Evolutionary conservation across 2,888 invertebrate species (phyloP), one percentile per base, ranked within the genome.

Genomic region (Bedellia somnulentella): DNA sequence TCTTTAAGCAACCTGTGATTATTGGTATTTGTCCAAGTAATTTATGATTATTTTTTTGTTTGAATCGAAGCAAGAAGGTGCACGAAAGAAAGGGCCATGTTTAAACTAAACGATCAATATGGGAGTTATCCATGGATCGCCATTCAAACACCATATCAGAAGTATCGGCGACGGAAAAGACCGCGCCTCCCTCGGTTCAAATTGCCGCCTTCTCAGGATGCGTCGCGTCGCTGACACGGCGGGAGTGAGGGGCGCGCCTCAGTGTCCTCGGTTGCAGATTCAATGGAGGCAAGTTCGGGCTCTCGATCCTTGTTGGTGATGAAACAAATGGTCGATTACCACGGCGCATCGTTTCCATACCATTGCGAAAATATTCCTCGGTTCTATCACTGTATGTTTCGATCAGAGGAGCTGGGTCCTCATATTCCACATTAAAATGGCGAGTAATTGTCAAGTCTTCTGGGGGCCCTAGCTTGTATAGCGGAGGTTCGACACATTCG

Each of bases 361-460:
- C 75, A 29, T 52, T 64, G 2, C 67, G 47, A 44, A 79, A 66
- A 41, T 71, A 71, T 23, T 75, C 75, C 27, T 71, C 70, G 0
- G 64, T 63, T 32, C 71, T 49, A 18, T 75, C 75, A 35, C 84
- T 83, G 60, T 87, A 87, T 45, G 81, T 86, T 43, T 87, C 87
- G 50, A 86, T 86, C 30, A 86, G 52, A 1, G 87, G 84, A 1
- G 87, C 86, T 3, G 88, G 85, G 46, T 89, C 89, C 55, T 88
- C 89, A 52, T 86, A 86, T 42, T 91, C 90, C 29, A 87, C 87
- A 56, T 87, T 88, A 56, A 87, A 84, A 55, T 88, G 87, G 16
- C 86, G 84, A 32, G 85, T 84, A 50, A 89, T 89, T 1, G 64
- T 51, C 13, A 75, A 37, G 38, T 76, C 75, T 41, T 76, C 76